Conservation (phyloP, 2,797 vertebrate species). For the Danio tinwini region DNA sequence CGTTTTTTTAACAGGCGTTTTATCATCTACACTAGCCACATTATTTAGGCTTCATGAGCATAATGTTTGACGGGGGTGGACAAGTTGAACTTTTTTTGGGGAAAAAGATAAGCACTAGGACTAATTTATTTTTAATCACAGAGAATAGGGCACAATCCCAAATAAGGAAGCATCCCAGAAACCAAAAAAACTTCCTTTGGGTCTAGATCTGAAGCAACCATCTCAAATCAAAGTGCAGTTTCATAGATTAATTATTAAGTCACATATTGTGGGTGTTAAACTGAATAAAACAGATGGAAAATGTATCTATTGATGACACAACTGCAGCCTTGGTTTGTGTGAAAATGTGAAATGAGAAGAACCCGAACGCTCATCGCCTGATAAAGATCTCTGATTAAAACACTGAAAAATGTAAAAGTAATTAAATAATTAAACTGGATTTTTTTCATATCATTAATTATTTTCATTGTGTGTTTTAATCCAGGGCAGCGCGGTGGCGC, state of each 20-base stretch:
- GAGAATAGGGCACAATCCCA: background rate
- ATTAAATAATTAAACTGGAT: no score
- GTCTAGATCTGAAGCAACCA: background rate
- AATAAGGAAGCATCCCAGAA: background rate
- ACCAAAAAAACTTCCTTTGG: no score
- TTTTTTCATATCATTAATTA: no score
- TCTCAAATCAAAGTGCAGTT: background rate
- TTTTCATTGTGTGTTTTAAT: no score
- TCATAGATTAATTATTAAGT: background rate
- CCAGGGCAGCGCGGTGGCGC: no score
- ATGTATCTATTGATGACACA: background rate
- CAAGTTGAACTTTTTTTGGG: background rate
- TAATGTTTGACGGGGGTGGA: background rate
- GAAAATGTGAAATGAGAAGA: no score
- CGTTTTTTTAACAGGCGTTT: no score
- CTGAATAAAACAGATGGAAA: conserved; percentile 1
- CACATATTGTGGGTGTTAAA: background rate
- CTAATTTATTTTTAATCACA: background rate
- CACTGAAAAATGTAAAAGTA: no score
- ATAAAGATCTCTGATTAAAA: no score
- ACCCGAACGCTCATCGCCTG: no score
- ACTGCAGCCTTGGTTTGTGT: background rate
- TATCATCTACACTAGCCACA: background rate
- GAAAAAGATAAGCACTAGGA: background rate
- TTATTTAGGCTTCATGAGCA: background rate